Base-by-base conservation (phyloP, 2,113 vertebrate genomes). In the Malurus melanocephalus region DNA sequence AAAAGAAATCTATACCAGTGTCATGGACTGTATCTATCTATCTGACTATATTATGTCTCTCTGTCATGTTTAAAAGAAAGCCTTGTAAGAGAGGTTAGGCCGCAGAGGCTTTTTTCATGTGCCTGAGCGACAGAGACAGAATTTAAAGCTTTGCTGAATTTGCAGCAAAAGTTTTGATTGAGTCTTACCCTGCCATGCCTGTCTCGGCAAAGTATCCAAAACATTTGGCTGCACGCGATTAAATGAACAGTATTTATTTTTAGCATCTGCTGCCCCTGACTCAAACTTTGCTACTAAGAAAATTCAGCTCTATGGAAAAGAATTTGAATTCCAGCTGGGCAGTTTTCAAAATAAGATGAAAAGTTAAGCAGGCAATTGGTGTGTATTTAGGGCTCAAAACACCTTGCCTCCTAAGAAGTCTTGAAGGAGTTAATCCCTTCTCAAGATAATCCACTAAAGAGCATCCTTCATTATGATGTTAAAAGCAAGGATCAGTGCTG, bases 381-480 rank as follows among this genome's bases (percentile, higher is more conserved):
- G 98, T 98, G 98, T 98, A 98, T 98, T 98, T 98, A 98, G 96
- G 97, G 97, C 97, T 98, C 97, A 97, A 97, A 98, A 98, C 97
- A 98, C 98, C 98, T 98, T 98, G 97, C 97, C 97, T 97, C 96
- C 98, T 97, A 97, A 98, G 97, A 98, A 98, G 97, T 97, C 97
- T 98, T 98, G 97, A 98, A 98, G 97, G 97, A 97, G 97, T 98
- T 98, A 98, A 98, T 98, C 98, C 98, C 97, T 98, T 98, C 98
- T 98, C 97, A 97, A 97, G 98, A 98, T 98, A 98, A 98, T 98
- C 98, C 98, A 98, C 97, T 98, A 98, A 98, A 98, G 97, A 98
- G 96, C 97, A 98, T 97, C 98, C 97, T 98, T 98, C 98, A 98
- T 98, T 98, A 98, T 98, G 97, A 98, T 98, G 98, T 98, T 98